Conservation (phyloP, 2,888 invertebrate genomes). For the Drosophila borborema region DNA sequence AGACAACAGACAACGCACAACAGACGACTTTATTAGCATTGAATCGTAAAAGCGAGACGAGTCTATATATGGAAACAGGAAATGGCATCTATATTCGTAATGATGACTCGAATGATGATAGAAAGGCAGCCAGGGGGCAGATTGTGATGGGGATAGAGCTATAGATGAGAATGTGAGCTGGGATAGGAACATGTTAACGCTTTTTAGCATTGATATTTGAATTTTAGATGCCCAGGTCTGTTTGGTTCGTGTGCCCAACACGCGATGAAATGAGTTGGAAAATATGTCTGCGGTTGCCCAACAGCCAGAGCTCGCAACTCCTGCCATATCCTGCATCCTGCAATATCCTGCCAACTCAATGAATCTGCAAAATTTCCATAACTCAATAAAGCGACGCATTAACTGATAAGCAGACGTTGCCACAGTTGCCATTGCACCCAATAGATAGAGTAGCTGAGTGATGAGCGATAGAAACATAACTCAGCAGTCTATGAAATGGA, state of each 20-base stretch:
- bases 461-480: conserved; percentile 45
- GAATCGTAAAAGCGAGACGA: conserved; percentile 71
- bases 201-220: conserved; percentile 76
- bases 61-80: conserved; percentile 29
- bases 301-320: conserved; percentile 12
- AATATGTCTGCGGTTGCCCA: conserved; percentile 73
- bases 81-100: conserved; percentile 49
- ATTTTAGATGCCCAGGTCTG: conserved; percentile 60
- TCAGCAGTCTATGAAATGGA: conserved; percentile 23
- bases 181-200: conserved; percentile 60
- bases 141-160: background rate
- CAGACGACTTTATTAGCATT: conserved; percentile 83
- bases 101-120: conserved; percentile 39
- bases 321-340: conserved; percentile 18
- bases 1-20: background rate
- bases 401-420: conserved; percentile 55
- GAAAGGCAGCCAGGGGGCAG: conserved; percentile 21
- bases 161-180: background rate
- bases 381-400: conserved; percentile 59
- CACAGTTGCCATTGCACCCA: conserved; percentile 14
- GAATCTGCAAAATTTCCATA: conserved; percentile 51
- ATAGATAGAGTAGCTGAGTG: conserved; percentile 37
- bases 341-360: conserved; percentile 27
- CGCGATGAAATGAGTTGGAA: conserved; percentile 81
- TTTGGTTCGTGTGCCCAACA: conserved; percentile 22